These are phyloP conservation scores for Idaea dimidiata DNA, from an alignment of 2,888 invertebrate species.

Conservation along the genomic window DNA sequence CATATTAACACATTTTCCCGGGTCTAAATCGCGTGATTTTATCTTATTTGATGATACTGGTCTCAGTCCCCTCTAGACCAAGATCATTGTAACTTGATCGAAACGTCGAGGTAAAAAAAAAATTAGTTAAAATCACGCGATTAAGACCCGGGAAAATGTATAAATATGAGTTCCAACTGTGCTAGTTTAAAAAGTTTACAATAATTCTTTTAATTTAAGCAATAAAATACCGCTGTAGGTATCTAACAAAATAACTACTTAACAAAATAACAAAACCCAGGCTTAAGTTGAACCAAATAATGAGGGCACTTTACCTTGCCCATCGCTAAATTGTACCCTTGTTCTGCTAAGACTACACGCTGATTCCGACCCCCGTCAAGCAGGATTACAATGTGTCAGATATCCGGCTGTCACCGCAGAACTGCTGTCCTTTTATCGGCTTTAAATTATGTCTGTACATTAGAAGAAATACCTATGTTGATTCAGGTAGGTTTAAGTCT, in stretches of 20 bases:
- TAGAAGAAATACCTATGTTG: background rate
- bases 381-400: background rate
- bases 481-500: background rate
- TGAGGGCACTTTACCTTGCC: background rate
- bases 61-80: too few relatives aligned
- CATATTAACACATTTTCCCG: too few relatives aligned
- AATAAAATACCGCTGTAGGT: too few relatives aligned
- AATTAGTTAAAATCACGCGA: too few relatives aligned
- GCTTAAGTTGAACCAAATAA: background rate
- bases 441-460: background rate
- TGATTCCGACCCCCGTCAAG: background rate
- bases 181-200: too few relatives aligned
- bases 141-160: too few relatives aligned
- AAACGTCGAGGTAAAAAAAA: too few relatives aligned
- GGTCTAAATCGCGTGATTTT: too few relatives aligned
- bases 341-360: background rate
- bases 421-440: background rate
- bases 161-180: too few relatives aligned
- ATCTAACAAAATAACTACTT: background rate
- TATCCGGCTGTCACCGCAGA: background rate
- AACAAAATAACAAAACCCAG: background rate
- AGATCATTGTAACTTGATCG: too few relatives aligned
- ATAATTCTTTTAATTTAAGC: too few relatives aligned
- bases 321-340: background rate
- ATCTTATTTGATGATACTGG: too few relatives aligned